Percentiles rank a stretch among this genome's conserved stretches.
Evolutionary conservation across 2,113 vertebrate genomes (phyloP).

Genomic region (Platanista minor): DNA sequence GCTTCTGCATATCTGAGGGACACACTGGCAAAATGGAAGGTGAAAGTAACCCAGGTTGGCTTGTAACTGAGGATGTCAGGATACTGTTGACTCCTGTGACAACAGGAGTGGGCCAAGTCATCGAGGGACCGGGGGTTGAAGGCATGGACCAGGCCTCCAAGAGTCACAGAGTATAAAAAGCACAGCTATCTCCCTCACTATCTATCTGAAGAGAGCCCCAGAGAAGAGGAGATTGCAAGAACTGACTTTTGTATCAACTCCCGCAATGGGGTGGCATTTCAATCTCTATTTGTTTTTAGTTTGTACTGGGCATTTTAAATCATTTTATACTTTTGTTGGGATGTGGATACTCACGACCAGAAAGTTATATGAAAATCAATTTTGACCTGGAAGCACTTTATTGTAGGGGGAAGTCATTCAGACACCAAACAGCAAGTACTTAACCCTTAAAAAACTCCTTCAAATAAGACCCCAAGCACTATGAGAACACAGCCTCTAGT

Average conservation of each 20-base stretch:
- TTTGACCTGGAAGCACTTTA: background rate
- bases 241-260: background rate
- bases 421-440: background rate
- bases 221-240: background rate
- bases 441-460: background rate
- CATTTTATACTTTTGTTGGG: background rate
- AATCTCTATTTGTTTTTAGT: background rate
- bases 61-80: background rate
- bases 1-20: background rate
- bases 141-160: background rate
- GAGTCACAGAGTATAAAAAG: background rate
- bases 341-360: background rate
- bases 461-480: background rate
- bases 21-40: background rate
- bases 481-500: background rate
- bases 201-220: background rate
- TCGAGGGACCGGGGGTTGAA: no score
- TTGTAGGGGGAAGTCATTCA: background rate
- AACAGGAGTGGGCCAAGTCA: background rate
- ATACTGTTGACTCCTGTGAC: background rate
- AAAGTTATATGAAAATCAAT: background rate
- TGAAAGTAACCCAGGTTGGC: background rate
- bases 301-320: background rate
- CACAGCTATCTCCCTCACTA: background rate
- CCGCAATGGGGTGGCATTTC: background rate